These are phyloP conservation scores for Falco peregrinus DNA, from an alignment of 2,797 vertebrate species.

Conservation along the genomic window DNA sequence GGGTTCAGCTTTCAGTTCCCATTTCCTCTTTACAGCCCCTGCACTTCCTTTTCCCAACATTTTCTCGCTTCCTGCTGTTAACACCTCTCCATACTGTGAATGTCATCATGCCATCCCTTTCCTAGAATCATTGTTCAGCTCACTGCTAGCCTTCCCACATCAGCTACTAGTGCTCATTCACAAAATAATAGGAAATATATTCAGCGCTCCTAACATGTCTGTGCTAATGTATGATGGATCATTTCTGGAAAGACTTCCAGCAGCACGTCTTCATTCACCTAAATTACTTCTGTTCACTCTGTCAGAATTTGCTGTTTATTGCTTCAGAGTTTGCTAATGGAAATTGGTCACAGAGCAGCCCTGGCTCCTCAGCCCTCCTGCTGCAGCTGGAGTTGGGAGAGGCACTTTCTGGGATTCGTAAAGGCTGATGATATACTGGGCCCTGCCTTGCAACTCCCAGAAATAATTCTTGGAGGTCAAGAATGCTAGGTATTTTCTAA, in stretches of 20 bases:
- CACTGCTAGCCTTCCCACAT: not conserved
- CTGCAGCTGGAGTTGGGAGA: not conserved
- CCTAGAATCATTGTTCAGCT: not conserved
- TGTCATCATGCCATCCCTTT: not conserved
- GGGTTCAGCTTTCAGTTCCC: not conserved
- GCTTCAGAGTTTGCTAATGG: not conserved
- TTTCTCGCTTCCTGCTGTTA: not conserved
- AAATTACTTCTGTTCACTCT: not conserved
- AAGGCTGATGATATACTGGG: not conserved
- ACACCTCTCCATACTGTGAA: not conserved
- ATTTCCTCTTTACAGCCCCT: not conserved
- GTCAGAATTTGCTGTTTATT: not conserved
- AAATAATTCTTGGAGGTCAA: not conserved
- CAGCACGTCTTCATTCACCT: not conserved
- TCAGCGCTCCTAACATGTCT: not conserved
- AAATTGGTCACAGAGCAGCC: not conserved
- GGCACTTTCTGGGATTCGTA: not conserved
- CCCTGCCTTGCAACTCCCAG: not conserved
- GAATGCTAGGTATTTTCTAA: slow-evolving; percentile 24
- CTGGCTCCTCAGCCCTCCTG: not conserved
- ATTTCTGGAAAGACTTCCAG: slow-evolving; percentile 1
- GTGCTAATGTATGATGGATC: not conserved
- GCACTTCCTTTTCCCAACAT: not conserved
- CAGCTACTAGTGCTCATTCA: not conserved
- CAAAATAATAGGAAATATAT: not conserved